Base-by-base conservation (phyloP, 2,888 invertebrate species). In the Polyommatus icarus region DNA sequence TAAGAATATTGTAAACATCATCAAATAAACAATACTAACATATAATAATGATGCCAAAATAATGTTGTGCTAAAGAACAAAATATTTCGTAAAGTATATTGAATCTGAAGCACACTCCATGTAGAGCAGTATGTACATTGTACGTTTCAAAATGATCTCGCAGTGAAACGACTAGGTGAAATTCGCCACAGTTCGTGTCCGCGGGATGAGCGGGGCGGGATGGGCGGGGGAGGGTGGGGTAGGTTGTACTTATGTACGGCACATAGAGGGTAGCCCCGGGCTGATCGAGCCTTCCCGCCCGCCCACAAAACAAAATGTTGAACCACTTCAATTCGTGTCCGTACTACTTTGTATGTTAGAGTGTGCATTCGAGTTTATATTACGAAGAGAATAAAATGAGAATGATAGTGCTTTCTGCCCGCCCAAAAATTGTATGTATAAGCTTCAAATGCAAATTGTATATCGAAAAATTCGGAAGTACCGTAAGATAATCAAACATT, bases 201-300 rank as follows among this genome's bases (percentile, higher is more conserved):
- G 59, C 61, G 61, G 61, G 61, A 24, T 24, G 61, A 24, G 29
- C 67, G 67, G 67, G 15, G 29, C 1, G 29, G 29, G 67, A n/a
- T n/a, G 61, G 3, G 0, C 20, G 78, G 80, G 84, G 84, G 85
- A 83, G 82, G 84, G 83, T 83, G 83, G 86, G 85, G 61, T 12
- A 61, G 87, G 87, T 85, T 85, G 85, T 84, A 87, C 90, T 90
- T 91, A 92, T 91, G 87, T 92, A 91, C 86, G 85, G 32, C 36
- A 71, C 71, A 71, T 71, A 71, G 72, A 61, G 61, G 61, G 61
- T 83, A 83, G 84, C 85, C 84, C 86, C 82, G 83, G 77, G 77
- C 73, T 59, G 67, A 75, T 78, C 46, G 77, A 59, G 29, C 32
- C 46, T 36, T 75, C 57, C 77, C 75, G 61, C 77, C 75, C 76